phyloP scores from a whole-genome alignment of 2,888 invertebrate genomes.

The Stramonita haemastoma region DNA sequence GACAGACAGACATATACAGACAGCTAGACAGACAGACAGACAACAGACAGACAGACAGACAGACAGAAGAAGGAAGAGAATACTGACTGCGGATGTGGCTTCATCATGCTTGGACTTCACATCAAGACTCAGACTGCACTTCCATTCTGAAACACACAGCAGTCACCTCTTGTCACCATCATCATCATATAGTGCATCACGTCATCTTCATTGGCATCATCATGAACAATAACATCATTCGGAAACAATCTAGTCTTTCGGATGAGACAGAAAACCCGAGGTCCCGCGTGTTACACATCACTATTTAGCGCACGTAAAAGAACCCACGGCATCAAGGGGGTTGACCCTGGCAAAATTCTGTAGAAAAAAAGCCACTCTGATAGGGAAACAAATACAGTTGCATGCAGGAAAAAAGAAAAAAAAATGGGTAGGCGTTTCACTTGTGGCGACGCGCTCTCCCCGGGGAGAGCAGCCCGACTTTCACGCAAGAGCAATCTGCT shows the following conservation, averaged over 20 bases:
- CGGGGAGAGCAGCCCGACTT: too few species aligned
- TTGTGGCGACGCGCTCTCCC: too few species aligned
- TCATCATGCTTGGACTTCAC: conserved; percentile 78
- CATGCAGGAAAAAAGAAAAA: too few species aligned
- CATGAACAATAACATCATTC: neutral
- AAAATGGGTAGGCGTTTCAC: too few species aligned
- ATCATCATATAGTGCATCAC: neutral
- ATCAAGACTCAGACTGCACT: conserved; percentile 78
- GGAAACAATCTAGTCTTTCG: neutral
- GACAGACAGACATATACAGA: neutral
- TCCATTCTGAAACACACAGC: conserved; percentile 72
- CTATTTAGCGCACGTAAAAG: too few species aligned
- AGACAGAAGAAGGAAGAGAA: neutral
- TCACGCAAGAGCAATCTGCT: too few species aligned
- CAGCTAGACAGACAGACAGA: neutral
- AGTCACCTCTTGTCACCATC: neutral
- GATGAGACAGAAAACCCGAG: too few species aligned
- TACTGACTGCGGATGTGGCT: conserved; percentile 76
- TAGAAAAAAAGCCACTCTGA: too few species aligned
- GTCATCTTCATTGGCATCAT: neutral
- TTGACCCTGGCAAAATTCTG: too few species aligned
- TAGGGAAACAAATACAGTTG: too few species aligned
- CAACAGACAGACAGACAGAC: neutral
- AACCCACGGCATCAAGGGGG: too few species aligned
- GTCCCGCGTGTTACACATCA: too few species aligned